Base-by-base conservation (phyloP, 2,888 invertebrate genomes). In the Trichopoda pennipes region DNA sequence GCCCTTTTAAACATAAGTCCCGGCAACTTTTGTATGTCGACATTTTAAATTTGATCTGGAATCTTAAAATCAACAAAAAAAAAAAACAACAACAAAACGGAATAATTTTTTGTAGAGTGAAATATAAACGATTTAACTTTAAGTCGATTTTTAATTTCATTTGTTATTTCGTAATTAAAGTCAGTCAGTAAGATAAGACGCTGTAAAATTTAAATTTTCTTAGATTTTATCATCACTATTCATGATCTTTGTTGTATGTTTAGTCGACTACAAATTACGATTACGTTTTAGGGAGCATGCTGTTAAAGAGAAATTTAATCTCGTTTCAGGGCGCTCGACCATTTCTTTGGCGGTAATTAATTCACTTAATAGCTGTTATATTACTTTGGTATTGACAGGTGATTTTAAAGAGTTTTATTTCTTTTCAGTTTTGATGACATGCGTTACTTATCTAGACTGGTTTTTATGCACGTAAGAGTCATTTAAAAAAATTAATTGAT, bases 41-140 rank as follows among this genome's bases (percentile, higher is more conserved):
- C 42, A 73, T 55, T 47, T 64, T 14, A n/a, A 63, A 64, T 42
- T 75, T 58, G 75, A 75, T 75, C 51, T 58, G 49, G 28, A 66
- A 66, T 75, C 66, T 75, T 58, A 49, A 47, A 16, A 21, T 38
- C 10, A 32, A 35, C 14, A 44, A 56, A 35, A 58, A 56, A 68
- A 68, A 12, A 14, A 10, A 51, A 44, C n/a, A n/a, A n/a, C n/a
- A n/a, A 44, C 6, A 38, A 38, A 12, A 12, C n/a, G 38, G 16
- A 61, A 63, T n/a, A 42, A 53, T 38, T 38, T n/a, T 32, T 38
- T 38, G 38, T 38, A n/a, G 19, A 55, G 42, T 42, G 19, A 70
- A 49, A 58, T 21, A 47, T 58, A 51, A 49, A 51, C 23, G 17
- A 3, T 61, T 72, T 44, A 17, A 38, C 3, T 38, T 38, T 61